phyloP scores from a whole-genome alignment of 30 jellyfish, hydroid and myxozoan species.

The Catostylus mosaicus region DNA sequence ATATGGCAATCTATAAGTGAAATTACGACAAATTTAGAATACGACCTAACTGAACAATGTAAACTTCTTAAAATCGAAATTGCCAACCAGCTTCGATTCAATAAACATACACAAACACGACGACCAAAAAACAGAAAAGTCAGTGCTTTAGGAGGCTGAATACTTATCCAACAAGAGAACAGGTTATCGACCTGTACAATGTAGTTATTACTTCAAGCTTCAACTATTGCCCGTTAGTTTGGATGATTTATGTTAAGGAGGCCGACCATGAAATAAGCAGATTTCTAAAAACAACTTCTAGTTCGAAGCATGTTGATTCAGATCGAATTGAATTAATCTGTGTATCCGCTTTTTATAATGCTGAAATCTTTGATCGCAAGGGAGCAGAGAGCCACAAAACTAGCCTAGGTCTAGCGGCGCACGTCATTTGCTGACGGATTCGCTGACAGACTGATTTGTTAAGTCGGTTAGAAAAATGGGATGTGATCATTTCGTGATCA shows the following conservation, averaged over 20 bases:
- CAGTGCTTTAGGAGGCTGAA: constrained; percentile 19
- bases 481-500: too few relatives aligned
- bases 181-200: background rate
- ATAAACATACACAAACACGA: background rate
- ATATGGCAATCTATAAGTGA: background rate
- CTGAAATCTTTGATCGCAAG: too few relatives aligned
- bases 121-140: background rate
- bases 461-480: too few relatives aligned
- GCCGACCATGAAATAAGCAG: background rate
- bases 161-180: background rate
- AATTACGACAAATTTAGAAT: background rate
- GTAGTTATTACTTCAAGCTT: background rate
- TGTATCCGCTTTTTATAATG: too few relatives aligned
- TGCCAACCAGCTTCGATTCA: constrained; percentile 14
- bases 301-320: too few relatives aligned
- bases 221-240: too few relatives aligned
- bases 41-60: background rate
- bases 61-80: constrained; percentile 14
- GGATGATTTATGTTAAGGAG: background rate
- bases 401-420: too few relatives aligned
- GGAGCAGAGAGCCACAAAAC: too few relatives aligned
- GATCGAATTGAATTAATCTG: too few relatives aligned
- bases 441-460: too few relatives aligned
- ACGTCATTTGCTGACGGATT: too few relatives aligned
- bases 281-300: too few relatives aligned